phyloP scores from a whole-genome alignment of 2,797 vertebrate species.

The Myotis daubentonii region DNA sequence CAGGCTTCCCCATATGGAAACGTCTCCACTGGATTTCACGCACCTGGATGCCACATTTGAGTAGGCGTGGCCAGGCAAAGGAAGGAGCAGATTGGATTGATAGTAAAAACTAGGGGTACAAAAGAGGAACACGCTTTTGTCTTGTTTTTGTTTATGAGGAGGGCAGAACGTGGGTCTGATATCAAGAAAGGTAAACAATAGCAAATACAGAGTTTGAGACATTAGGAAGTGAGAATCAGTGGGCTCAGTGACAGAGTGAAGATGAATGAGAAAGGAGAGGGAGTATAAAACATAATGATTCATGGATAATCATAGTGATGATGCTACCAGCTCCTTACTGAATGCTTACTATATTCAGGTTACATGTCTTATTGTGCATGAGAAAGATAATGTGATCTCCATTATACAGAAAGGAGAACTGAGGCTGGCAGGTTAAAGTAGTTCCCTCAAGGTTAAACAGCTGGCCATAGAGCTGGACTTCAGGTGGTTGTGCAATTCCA shows the following conservation, averaged over 20 bases:
- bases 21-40: slow-evolving; percentile 23
- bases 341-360: not conserved
- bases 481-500: not conserved
- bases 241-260: not conserved
- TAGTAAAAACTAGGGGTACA: not conserved
- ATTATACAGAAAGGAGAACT: not conserved
- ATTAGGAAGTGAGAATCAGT: not conserved
- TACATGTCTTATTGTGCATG: not conserved
- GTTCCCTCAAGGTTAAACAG: not conserved
- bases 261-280: not conserved
- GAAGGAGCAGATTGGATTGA: not conserved
- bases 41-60: not conserved
- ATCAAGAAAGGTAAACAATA: not conserved
- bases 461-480: not conserved
- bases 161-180: not conserved
- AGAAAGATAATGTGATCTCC: not conserved
- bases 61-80: not conserved
- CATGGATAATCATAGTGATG: not conserved
- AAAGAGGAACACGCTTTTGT: not conserved
- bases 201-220: not conserved
- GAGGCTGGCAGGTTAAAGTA: not conserved
- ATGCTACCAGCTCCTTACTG: not conserved
- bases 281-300: not conserved
- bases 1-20: not conserved
- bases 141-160: not conserved